Conservation (phyloP, 2,797 vertebrate genomes). For the Xiphophorus birchmanni region DNA sequence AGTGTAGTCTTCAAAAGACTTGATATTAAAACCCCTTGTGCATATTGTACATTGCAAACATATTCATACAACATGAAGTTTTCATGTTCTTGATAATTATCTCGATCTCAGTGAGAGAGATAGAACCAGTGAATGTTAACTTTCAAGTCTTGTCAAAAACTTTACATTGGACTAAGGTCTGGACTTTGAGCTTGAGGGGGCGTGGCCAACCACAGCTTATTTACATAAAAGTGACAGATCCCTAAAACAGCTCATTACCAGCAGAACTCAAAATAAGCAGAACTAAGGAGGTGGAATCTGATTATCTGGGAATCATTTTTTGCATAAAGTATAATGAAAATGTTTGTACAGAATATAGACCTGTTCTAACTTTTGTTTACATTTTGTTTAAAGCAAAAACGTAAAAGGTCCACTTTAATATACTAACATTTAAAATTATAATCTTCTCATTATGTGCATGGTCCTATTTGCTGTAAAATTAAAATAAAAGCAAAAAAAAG, state of each 20-base stretch:
- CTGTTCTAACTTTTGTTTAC: too few relatives aligned
- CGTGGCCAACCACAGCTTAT: too few relatives aligned
- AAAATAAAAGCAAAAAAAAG: not conserved
- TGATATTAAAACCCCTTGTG: slow-evolving; percentile 47
- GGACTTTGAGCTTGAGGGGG: not conserved
- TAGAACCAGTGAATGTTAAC: not conserved
- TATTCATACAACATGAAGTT: not conserved
- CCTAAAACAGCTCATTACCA: too few relatives aligned
- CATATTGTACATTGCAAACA: not conserved
- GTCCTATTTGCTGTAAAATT: not conserved
- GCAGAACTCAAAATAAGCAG: too few relatives aligned
- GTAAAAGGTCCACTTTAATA: too few relatives aligned
- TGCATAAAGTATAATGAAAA: too few relatives aligned
- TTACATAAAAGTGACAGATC: too few relatives aligned
- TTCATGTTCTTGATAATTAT: not conserved
- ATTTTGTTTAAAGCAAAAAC: too few relatives aligned
- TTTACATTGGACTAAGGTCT: not conserved
- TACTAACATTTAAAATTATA: not conserved
- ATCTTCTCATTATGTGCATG: not conserved
- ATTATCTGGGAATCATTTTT: too few relatives aligned
- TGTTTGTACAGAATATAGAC: too few relatives aligned
- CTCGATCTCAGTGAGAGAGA: not conserved
- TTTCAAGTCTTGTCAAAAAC: not conserved
- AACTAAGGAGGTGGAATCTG: too few relatives aligned
- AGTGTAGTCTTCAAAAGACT: slow-evolving; percentile 64